phyloP scores from a whole-genome alignment of 1,140 invertebrate genomes.

The Drosophila nasuta region DNA sequence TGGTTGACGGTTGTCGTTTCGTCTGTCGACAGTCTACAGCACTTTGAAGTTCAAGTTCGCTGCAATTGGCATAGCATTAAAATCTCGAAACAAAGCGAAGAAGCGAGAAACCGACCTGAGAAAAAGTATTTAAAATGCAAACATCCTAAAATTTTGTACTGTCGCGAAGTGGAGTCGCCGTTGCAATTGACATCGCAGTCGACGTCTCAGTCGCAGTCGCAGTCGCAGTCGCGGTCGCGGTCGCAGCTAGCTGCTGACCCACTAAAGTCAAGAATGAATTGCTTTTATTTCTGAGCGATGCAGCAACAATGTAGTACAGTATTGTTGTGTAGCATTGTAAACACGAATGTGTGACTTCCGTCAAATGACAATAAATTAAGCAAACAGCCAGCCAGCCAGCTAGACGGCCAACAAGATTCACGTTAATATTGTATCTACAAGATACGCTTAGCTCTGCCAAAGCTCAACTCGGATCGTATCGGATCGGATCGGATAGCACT shows the following conservation, averaged over 20 bases:
- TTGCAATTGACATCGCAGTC: no score
- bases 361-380: constrained; percentile 80
- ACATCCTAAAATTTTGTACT: constrained; percentile 19
- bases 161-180: not conserved
- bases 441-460: not conserved
- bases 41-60: constrained; percentile 80
- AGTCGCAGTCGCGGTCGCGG: no score
- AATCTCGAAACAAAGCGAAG: constrained; percentile 43
- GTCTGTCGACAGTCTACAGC: constrained; percentile 57
- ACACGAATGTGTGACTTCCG: constrained; percentile 65
- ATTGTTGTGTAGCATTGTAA: constrained; percentile 26
- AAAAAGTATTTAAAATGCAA: constrained; percentile 52
- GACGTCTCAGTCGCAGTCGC: no score
- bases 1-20: constrained; percentile 24
- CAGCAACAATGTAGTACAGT: constrained; percentile 23
- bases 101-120: constrained; percentile 14
- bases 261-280: constrained; percentile 80
- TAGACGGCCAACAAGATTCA: constrained; percentile 40
- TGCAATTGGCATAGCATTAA: constrained; percentile 66
- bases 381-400: constrained; percentile 48
- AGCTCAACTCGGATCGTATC: no score
- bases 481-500: not conserved
- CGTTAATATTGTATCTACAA: not conserved
- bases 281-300: constrained; percentile 60
- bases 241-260: constrained; percentile 50